Evolutionary conservation across 2,888 invertebrate genomes (phyloP), one percentile per base, ranked within the genome.

Genomic region (Torymus auratus): DNA sequence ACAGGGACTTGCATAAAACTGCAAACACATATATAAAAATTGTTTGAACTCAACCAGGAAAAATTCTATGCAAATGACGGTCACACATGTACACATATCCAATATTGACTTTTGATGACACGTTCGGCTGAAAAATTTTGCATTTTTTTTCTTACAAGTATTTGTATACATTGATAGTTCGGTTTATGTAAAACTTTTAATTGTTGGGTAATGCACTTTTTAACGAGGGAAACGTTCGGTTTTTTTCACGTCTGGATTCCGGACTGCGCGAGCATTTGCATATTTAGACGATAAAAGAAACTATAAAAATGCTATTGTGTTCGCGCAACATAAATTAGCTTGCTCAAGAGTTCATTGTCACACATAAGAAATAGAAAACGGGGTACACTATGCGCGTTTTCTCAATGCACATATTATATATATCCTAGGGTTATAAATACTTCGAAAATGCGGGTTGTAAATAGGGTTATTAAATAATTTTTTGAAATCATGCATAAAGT

Each of bases 271-370:
- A 23, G 20, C 10, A 71, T 78, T 65, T 60, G 41, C 71, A 78
- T 72, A 70, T 62, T 55, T 20, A 41, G 12, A 20, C 55, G 62
- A 77, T 62, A 28, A 52, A 64, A 11, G 41, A 1, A 23, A 23
- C n/a, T 61, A 76, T 53, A 53, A 52, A 62, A 68, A 60, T 13
- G n/a, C n/a, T 52, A 75, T 68, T 60, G 28, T 67, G 11, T 14
- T n/a, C 17, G n/a, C 14, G 56, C 28, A n/a, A 72, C 53, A 55
- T 78, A 72, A 78, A 72, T 78, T 78, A 67, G n/a, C 67, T 68
- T 67, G 55, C 72, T 20, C 23, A 71, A 72, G 61, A 72, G 72
- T 67, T 72, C 41, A 72, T 78, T 78, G 67, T 78, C 53, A 15
- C 11, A 13, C 55, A 52, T 60, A 56, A 41, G n/a, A 69, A 28